Percentiles rank a stretch among this genome's conserved stretches.
Evolutionary conservation across 2,113 vertebrate species (phyloP).

Genomic region (Sinocyclocheilus anshuiensis): DNA sequence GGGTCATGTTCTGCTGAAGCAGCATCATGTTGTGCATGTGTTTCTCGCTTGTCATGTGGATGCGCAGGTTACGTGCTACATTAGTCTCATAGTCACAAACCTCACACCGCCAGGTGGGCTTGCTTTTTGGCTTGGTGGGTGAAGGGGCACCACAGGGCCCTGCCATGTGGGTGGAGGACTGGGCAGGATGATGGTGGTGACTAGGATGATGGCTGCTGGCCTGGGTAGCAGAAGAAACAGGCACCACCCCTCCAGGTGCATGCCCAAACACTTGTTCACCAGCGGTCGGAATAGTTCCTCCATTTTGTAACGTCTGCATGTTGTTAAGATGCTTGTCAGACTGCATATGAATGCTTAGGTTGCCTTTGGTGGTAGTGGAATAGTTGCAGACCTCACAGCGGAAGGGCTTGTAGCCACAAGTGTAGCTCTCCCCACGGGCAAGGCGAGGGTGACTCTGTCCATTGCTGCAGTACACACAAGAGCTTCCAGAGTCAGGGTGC

Average conservation of each 20-base stretch:
- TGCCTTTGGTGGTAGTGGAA: constrained; percentile 99
- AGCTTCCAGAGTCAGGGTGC: constrained; percentile 94
- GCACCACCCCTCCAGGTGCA: constrained; percentile 80
- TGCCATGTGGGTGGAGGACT: constrained; percentile 83
- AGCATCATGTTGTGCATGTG: constrained; percentile 99
- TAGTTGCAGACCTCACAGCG: constrained; percentile 99
- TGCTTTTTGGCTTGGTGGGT: constrained; percentile 97
- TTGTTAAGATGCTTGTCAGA: constrained; percentile 99
- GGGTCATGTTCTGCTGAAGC: constrained; percentile 96
- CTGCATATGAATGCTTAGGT: constrained; percentile 99
- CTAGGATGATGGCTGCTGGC: constrained; percentile 78
- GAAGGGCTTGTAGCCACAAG: constrained; percentile 98
- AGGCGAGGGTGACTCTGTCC: constrained; percentile 96
- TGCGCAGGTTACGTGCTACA: constrained; percentile 95
- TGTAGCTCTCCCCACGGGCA: constrained; percentile 98
- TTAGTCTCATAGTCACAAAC: constrained; percentile 99
- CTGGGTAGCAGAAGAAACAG: constrained; percentile 78
- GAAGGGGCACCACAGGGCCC: constrained; percentile 91
- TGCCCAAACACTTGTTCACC: constrained; percentile 95
- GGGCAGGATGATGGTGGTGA: constrained; percentile 75
- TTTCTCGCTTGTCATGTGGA: constrained; percentile 99
- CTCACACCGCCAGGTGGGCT: constrained; percentile 98
- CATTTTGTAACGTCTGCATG: constrained; percentile 99
- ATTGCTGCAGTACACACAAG: constrained; percentile 91
- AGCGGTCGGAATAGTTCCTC: constrained; percentile 75